Conservation (phyloP, 2,797 vertebrate species). For the Morus bassanus region DNA sequence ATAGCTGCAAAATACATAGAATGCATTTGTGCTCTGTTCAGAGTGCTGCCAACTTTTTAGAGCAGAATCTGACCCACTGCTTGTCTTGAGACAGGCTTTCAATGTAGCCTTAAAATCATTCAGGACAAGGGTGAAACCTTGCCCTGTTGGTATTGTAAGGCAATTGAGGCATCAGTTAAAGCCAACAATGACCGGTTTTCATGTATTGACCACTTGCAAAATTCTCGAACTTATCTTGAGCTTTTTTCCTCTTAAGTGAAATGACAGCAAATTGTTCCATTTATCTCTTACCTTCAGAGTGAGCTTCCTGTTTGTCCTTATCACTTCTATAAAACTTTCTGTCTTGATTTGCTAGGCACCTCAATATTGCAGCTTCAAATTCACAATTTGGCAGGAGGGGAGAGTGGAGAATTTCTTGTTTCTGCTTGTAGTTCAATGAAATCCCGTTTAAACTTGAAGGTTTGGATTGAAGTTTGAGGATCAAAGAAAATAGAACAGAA, state of each 20-base stretch:
- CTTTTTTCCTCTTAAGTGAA: neutral
- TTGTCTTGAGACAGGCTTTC: neutral
- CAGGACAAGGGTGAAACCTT: neutral
- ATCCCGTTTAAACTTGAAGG: slow-evolving; percentile 55
- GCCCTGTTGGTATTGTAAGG: neutral
- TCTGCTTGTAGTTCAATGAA: slow-evolving; percentile 56
- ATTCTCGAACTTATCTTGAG: neutral
- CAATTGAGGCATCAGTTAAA: neutral
- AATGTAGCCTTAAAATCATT: neutral
- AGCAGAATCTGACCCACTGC: neutral
- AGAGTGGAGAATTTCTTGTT: neutral
- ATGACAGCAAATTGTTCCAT: neutral
- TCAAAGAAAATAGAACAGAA: slow-evolving; percentile 36
- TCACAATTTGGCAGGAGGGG: neutral
- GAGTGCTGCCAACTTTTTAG: neutral
- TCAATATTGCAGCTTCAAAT: slow-evolving; percentile 2
- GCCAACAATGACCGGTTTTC: neutral
- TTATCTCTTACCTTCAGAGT: slow-evolving; percentile 36
- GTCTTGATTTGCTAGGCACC: slow-evolving; percentile 27
- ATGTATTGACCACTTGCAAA: neutral
- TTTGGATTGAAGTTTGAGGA: slow-evolving; percentile 54
- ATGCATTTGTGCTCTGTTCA: neutral
- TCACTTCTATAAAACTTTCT: no score
- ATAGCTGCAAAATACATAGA: neutral
- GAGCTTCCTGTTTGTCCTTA: slow-evolving; percentile 49